Evolutionary conservation across 1,140 invertebrate genomes (phyloP), one percentile per base, ranked within the genome.

Genomic region (Caenorhabditis remanei): DNA sequence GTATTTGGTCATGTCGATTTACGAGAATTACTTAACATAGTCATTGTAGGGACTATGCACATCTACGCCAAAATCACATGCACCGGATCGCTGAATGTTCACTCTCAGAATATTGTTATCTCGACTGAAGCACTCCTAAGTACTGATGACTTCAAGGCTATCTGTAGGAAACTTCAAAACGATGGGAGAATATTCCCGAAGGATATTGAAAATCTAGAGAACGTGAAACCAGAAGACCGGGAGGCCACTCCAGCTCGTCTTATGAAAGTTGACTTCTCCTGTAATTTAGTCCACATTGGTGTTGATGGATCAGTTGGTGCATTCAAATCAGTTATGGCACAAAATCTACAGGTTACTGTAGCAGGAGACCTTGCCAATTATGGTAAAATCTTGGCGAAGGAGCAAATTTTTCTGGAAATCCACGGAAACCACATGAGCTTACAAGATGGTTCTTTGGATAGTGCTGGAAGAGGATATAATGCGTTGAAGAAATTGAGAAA

Each of bases 401-500:
- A 75, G 8, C 19, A 79, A 11, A 85, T 85, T 9, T 48, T 71
- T 14, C 50, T 85, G 5, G 50, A 53, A 19, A 79, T 85, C 11
- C 40, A n/a, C 16, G 85, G 85, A 14, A 75, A 21, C n/a, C 48
- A 71, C 19, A 65, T 85, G 58, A 53, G 43, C 14, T 48, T 85
- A 19, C 24, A 46, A 5, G 85, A 85, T 32, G 85, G 85, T 4
- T 71, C 85, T 55, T 56, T 85, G 24, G 85, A 85, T 24, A 85
- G 85, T 75, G 85, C 85, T 71, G 85, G 85, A 71, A 85, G 85
- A 48, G 85, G 84, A 14, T 50, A 84, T 19, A 84, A 84, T 16
- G 58, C 53, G 6, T 21, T 84, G 11, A 50, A 85, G 21, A 84
- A 84, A 16, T 21, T 84, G 8, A 43, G 58, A 58, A 58, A 84